Evolutionary conservation across 2,113 vertebrate species (phyloP), one percentile per base, ranked within the genome.

Genomic region (Neogale vison): DNA sequence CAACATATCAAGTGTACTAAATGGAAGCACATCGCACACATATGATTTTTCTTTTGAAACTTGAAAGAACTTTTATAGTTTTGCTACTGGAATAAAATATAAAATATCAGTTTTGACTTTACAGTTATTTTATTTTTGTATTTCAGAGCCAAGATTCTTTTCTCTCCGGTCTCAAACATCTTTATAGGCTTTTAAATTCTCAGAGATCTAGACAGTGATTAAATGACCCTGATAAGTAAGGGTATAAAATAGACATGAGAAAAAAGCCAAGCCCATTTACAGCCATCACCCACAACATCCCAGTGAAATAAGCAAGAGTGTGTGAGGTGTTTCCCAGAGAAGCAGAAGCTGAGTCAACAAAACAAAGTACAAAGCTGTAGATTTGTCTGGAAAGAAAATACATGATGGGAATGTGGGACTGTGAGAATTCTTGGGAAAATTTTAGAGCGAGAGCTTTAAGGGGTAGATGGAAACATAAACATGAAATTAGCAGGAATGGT

Each of bases 311-410:
- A 34, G 4, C 34, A 4, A 90, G 13, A 45, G 23, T 20, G 81
- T 87, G 86, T 82, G 74, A 59, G 34, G 67, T 39, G 12, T 57
- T 57, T 88, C 12, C 45, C 67, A 71, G 74, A 82, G 42, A 90
- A 90, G 59, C 14, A 10, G 81, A 91, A 90, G 76, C 36, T 45
- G 20, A 82, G 31, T 55, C 95, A 81, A 76, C 13, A 71, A 84
- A 92, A 89, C 61, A 63, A 77, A 93, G 61, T 71, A 71, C 87
- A 93, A 71, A 91, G 55, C 87, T 91, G 11, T 91, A 79, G 63
- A 80, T 74, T 20, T 79, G 23, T 84, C 14, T 3, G 59, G 34
- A 50, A 74, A 83, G 59, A 92, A 79, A 65, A 80, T 36, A 55
- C 1, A 79, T 47, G 21, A n/a, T 17, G 21, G n/a, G 20, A 88